Conservation (phyloP, 2,113 vertebrate genomes). For the Deroptyus accipitrinus region DNA sequence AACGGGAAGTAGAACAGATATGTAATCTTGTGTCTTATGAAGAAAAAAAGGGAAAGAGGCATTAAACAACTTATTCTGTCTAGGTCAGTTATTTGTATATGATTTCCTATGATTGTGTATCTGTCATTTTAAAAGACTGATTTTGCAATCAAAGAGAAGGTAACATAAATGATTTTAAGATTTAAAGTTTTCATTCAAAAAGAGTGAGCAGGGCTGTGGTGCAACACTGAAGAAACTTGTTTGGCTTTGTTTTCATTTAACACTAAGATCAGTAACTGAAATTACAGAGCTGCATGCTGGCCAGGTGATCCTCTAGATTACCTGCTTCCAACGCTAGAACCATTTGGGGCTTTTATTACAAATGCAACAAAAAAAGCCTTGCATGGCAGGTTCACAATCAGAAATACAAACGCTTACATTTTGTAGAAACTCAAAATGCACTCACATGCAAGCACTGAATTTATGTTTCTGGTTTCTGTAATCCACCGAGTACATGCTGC, state of each 20-base stretch:
- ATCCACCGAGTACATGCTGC: neutral
- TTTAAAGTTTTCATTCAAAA: neutral
- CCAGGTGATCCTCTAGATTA: neutral
- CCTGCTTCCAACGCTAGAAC: neutral
- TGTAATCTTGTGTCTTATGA: neutral
- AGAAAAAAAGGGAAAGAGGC: neutral
- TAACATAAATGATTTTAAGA: neutral
- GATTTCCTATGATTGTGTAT: rapidly evolving
- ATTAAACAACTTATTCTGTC: neutral
- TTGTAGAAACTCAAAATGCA: neutral
- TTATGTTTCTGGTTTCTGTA: neutral
- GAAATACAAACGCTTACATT: neutral
- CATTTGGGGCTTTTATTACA: neutral
- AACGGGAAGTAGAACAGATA: neutral
- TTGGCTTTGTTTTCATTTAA: neutral
- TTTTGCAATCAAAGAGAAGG: neutral
- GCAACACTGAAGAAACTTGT: neutral
- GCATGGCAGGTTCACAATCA: neutral
- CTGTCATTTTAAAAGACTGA: neutral
- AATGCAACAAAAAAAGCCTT: neutral
- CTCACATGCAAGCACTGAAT: neutral
- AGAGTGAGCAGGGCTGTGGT: neutral
- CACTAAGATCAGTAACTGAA: neutral
- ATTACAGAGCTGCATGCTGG: neutral
- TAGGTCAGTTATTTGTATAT: neutral